phyloP scores from a whole-genome alignment of 2,797 vertebrate species.

The Muscicapa comitata region DNA sequence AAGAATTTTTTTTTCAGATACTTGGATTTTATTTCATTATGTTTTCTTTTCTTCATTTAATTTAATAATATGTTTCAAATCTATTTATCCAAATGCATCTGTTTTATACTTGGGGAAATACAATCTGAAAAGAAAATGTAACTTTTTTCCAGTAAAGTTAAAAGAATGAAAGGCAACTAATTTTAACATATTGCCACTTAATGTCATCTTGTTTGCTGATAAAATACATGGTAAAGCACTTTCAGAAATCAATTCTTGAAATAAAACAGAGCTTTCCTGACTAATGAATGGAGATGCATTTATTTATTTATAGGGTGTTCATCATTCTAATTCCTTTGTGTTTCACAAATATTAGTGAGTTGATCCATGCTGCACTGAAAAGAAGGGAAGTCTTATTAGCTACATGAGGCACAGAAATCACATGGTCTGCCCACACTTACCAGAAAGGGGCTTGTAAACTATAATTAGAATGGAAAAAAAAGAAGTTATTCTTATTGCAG shows the following conservation, averaged over 20 bases:
- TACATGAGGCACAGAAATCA: not conserved
- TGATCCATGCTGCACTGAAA: not conserved
- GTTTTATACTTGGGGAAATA: constrained; percentile 56
- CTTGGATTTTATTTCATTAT: constrained; percentile 55
- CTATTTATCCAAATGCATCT: constrained; percentile 63
- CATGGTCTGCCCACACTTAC: not conserved
- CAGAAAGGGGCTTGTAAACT: not conserved
- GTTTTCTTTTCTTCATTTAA: constrained; percentile 52
- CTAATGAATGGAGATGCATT: constrained; percentile 51
- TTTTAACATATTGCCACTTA: constrained; percentile 68
- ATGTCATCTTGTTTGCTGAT: constrained; percentile 53
- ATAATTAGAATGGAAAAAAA: not conserved
- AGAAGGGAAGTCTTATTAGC: not conserved
- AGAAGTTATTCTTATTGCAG: not conserved
- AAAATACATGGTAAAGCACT: constrained; percentile 46
- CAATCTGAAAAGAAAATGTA: constrained; percentile 38
- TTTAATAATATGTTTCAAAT: constrained; percentile 60
- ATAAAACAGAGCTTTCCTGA: constrained; percentile 45
- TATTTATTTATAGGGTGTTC: constrained; percentile 23
- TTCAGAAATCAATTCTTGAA: constrained; percentile 59
- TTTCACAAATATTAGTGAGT: not conserved
- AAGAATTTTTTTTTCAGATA: not conserved
- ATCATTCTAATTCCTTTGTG: constrained; percentile 27
- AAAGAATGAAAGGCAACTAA: constrained; percentile 58
- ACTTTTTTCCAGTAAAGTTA: constrained; percentile 63